These are phyloP conservation scores for Dolichomitus sp. DNA, from an alignment of 2,888 invertebrate species.

Conservation along the genomic window DNA sequence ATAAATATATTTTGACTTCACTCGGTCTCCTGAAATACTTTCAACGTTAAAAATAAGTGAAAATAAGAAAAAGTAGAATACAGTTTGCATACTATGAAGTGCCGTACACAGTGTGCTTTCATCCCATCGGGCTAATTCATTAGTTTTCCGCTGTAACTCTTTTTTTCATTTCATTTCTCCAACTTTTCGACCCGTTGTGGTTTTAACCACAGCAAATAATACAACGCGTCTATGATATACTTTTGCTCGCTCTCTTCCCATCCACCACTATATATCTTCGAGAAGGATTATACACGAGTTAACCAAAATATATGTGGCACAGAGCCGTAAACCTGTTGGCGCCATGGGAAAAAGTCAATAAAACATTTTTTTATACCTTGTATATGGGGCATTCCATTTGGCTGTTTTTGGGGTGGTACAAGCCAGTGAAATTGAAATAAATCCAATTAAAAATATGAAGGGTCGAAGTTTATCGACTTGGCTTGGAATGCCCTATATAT, in stretches of 20 bases:
- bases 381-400: too few species aligned
- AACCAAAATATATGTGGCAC: conserved; percentile 68
- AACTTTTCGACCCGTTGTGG: conserved; percentile 34
- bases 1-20: too few species aligned
- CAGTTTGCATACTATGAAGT: neutral
- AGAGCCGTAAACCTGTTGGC: conserved; percentile 65
- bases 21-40: neutral
- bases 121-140: conserved; percentile 47
- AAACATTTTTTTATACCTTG: conserved; percentile 55
- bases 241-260: neutral
- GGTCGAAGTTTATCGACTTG: too few species aligned
- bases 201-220: neutral
- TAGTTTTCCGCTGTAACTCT: conserved; percentile 32
- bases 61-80: neutral
- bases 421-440: too few species aligned
- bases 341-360: conserved; percentile 48
- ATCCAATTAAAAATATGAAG: too few species aligned
- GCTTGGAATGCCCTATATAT: neutral
- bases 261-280: conserved; percentile 59
- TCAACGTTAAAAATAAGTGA: neutral
- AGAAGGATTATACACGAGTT: conserved; percentile 64
- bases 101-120: conserved; percentile 14
- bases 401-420: too few species aligned
- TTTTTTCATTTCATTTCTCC: conserved; percentile 22
- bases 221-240: neutral